Evolutionary conservation across 2,888 invertebrate species (phyloP), one percentile per base, ranked within the genome.

Genomic region (Hedychridium roseum): DNA sequence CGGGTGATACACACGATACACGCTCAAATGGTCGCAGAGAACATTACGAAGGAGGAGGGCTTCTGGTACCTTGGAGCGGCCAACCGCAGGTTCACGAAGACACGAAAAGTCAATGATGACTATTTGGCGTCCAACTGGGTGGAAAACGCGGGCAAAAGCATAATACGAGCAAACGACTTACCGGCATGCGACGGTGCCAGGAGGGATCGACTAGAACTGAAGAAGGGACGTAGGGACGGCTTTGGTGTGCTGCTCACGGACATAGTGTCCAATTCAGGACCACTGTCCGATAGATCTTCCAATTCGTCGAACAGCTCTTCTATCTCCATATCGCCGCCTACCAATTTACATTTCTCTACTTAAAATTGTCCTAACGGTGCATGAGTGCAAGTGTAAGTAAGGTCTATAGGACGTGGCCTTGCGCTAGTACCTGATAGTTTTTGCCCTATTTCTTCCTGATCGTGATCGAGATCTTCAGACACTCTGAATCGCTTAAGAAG

Each of bases 161-260:
- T n/a, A n/a, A n/a, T n/a, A n/a, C n/a, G n/a, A n/a, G n/a, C n/a
- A n/a, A n/a, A 32, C 14, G 37, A 70, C 71, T 74, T 64, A 78
- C 78, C 78, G 54, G 74, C 60, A 49, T 76, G 64, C 34, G 75
- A 70, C 20, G 78, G 78, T 7, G 75, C 82, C 15, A 82, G 71
- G 64, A 93, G 86, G 63, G 91, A 92, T 59, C 91, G 84, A 62
- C 92, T 92, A 79, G 93, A 93, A 73, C 94, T 93, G 82, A 97
- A 97, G 82, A 97, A 97, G 2, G 97, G 97, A 73, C 95, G 83
- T 58, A 98, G 83, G 62, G 94, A 94, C 34, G 97, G 97, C 79
- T 97, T 97, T 12, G 97, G 97, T 34, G 97, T 97, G 63, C 97
- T 97, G 56, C 94, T 92, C 72, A 97, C 94, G 75, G 95, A 96